A percentile compares a stretch with the other conserved stretches of the same genome.
Evolutionary conservation across 2,113 vertebrate genomes (phyloP).

Genomic region (Rattus norvegicus): GRCr8 NC_086022.1:166597001-166597500

Average conservation of each 20-base stretch:
- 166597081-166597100: neutral
- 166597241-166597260: conserved; percentile 8
- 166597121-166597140: neutral
- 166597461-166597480: neutral
- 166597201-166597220: conserved; percentile 28
- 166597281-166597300: neutral
- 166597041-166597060: neutral
- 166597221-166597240: conserved; percentile 1
- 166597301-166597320: no score
- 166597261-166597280: neutral
- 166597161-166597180: neutral
- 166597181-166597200: conserved; percentile 54
- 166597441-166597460: neutral
- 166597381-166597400: neutral
- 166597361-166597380: neutral
- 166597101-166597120: neutral
- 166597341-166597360: no score
- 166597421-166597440: neutral
- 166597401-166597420: neutral
- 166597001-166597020: neutral
- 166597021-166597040: neutral
- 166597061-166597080: neutral
- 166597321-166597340: no score
- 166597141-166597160: conserved; percentile 58
- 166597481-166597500: neutral